Percentiles rank a stretch among this genome's conserved stretches.
Evolutionary conservation across 2,797 vertebrate genomes (phyloP).

Genomic region (Gastrophryne carolinensis): DNA sequence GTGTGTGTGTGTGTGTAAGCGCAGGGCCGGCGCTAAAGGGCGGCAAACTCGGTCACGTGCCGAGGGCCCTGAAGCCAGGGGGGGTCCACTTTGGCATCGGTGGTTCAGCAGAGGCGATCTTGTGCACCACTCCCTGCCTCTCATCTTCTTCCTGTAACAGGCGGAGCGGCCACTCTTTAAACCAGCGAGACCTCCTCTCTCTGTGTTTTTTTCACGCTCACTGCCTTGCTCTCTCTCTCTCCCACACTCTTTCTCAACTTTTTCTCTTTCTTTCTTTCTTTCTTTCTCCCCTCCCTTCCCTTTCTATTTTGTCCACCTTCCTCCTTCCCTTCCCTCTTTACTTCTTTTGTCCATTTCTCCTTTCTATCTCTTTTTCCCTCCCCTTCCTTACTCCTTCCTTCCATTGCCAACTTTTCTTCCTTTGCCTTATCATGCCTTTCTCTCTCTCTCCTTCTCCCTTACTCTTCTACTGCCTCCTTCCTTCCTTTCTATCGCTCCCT

Average conservation of each 20-base stretch:
- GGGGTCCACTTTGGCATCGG: too few relatives aligned
- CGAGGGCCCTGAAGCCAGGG: too few relatives aligned
- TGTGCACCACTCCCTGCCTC: too few relatives aligned
- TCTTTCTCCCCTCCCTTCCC: too few relatives aligned
- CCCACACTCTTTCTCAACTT: not conserved
- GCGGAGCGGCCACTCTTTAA: too few relatives aligned
- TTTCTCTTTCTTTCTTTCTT: not conserved
- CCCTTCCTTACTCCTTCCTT: not conserved
- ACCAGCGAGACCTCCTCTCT: not conserved
- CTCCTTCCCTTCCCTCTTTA: too few relatives aligned
- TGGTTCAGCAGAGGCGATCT: too few relatives aligned
- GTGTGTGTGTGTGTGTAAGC: too few relatives aligned
- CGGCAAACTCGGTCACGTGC: too few relatives aligned
- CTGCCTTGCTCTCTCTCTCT: not conserved
- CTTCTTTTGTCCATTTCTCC: not conserved
- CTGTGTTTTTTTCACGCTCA: not conserved
- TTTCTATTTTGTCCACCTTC: too few relatives aligned
- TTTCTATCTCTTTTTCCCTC: not conserved
- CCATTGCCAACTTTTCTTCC: not conserved
- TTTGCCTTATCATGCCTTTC: not conserved
- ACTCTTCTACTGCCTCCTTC: not conserved
- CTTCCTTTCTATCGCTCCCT: not conserved
- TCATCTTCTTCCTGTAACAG: too few relatives aligned
- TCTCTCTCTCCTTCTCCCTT: not conserved
- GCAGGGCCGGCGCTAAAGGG: too few relatives aligned